Base-by-base conservation (phyloP, 2,113 vertebrate genomes). In the Ploceus nigricollis region DNA sequence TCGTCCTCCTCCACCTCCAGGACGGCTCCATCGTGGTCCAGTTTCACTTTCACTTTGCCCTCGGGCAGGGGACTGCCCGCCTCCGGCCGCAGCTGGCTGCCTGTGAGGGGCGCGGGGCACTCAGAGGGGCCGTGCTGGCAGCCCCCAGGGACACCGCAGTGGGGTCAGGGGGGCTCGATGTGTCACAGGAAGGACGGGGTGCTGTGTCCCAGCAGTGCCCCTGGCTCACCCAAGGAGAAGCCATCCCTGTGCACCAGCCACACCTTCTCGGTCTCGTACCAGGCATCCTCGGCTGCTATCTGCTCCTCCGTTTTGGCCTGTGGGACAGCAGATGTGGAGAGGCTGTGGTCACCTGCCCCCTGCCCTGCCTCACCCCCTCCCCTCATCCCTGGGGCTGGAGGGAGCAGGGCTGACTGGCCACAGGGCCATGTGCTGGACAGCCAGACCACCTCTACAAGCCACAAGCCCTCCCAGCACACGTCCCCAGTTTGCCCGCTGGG, bases 1-100 rank as follows among this genome's bases (percentile, higher is more conserved):
- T 99, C 99, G 0, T 99, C 99, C 95, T 99, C 99, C 3, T 99
- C 99, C 93, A 99, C 99, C 17, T 99, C 99, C 97, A 99, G 98
- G 66, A 98, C 1, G 4, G 99, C 96, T 95, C 99, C 98, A 9
- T 99, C 99, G 1, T 99, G 98, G 96, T 99, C 99, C 93, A 99
- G 98, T 94, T 98, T 98, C 97, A 99, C 98, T n/a, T 98, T 99
- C 90, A 99, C 97, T 94, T 99, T 99, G 58, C 99, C 99, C 86
- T 99, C 99, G 0, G 99, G 98, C 75, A 99, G 92, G 50, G 98
- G 97, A 73, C 97, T 98, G 30, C 97, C 42, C 0, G 79, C 88
- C 63, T 98, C 98, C 0, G 98, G 98, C 97, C 98, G 99, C 85
- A 99, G 95, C 78, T 99, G 98, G 82, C 98, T 99, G 70, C 99